Evolutionary conservation across 2,113 vertebrate genomes (phyloP).

Genomic region (Bungarus multicinctus): DNA sequence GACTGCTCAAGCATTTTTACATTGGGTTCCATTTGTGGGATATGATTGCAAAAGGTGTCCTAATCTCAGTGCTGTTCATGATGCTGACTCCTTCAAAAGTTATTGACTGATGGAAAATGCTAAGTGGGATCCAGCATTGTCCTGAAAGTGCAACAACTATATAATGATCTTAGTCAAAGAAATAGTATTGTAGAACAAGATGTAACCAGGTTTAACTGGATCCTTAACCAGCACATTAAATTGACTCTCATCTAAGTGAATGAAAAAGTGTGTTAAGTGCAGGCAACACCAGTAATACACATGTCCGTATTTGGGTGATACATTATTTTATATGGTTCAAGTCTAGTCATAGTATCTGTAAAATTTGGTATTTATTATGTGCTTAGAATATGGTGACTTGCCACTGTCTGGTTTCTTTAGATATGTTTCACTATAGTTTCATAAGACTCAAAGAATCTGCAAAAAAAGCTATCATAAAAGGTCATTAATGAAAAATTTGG

Average conservation of each 20-base stretch:
- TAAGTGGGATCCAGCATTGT: not conserved
- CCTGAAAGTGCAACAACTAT: not conserved
- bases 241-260: not conserved
- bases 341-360: not conserved
- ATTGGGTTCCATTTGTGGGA: not conserved
- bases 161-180: not conserved
- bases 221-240: not conserved
- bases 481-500: not conserved
- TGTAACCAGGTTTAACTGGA: not conserved
- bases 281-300: not conserved
- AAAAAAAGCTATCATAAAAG: not conserved
- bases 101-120: not conserved
- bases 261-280: not conserved
- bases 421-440: not conserved
- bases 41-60: not conserved
- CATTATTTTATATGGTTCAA: not conserved
- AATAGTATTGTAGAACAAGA: not conserved
- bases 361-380: not conserved
- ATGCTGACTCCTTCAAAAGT: not conserved
- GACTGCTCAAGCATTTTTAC: not conserved
- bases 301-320: not conserved
- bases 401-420: not conserved
- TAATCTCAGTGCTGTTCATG: not conserved
- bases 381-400: not conserved
- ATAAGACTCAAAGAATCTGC: not conserved